Base-by-base conservation (phyloP, 2,113 vertebrate genomes). In the Gadus macrocephalus region DNA sequence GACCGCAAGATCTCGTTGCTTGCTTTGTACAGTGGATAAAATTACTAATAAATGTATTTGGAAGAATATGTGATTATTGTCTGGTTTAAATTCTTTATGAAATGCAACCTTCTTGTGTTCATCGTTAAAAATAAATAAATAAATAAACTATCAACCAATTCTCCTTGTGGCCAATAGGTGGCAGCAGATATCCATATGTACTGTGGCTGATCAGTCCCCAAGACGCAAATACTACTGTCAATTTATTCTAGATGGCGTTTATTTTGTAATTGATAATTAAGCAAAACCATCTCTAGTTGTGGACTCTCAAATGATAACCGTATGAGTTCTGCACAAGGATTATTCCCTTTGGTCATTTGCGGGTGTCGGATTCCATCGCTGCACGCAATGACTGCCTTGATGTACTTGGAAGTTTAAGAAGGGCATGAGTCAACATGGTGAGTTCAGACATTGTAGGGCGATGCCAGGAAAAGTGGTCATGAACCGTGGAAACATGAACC, bases 1-100 rank as follows among this genome's bases (percentile, higher is more conserved):
- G 82, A 87, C 82, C 59, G 72, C 84, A 85, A 75, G 82, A 83
- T 81, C 81, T 78, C 83, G 75, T 78, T 78, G 62, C 81, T 90
- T 89, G 78, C 90, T 91, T 92, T 93, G 91, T 93, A 93, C 91
- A 92, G 89, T 90, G 88, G 86, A 90, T 86, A 64, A 87, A 91
- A 72, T 80, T 69, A 86, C 75, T 78, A 92, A 91, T 92, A 93
- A 90, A 93, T 90, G 78, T 92, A 91, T 92, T 92, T 92, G 89
- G 80, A 91, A 87, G 73, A 89, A 90, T 53, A 27, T 66, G 15
- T 0, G 4, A 19, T 17, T 20, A 16, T 8, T 66, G 8, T 20
- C 15, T 19, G 66, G 22, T 6, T 74, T 15, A 1, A 64, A 2
- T 31, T 68, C 80, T 73, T 49, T 49, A 49, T 49, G 42, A 14